Percentiles rank a stretch among this genome's conserved stretches.
These are phyloP conservation scores for Muntiacus reevesi DNA, from an alignment of 2,113 vertebrate genomes.

Conservation along the genomic window DNA sequence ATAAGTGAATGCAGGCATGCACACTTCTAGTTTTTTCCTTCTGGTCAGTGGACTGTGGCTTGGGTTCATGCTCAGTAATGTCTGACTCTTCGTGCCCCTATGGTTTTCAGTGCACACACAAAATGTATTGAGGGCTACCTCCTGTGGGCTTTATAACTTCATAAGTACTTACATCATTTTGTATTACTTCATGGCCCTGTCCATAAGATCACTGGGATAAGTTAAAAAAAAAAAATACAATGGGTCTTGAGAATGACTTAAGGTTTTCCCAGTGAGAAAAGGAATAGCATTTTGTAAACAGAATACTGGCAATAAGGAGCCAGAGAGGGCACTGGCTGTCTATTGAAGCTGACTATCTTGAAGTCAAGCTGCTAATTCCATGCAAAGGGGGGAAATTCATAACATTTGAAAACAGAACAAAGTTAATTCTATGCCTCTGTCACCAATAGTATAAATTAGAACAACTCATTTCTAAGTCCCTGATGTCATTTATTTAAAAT, in stretches of 20 bases:
- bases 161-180: background rate
- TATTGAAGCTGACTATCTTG: background rate
- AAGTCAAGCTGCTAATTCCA: background rate
- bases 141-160: background rate
- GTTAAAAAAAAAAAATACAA: background rate
- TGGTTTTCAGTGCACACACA: background rate
- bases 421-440: background rate
- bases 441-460: background rate
- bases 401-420: background rate
- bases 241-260: background rate
- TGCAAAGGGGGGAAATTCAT: background rate
- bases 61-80: background rate
- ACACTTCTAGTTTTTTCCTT: background rate
- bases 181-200: background rate
- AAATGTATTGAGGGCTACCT: background rate
- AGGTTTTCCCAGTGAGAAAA: background rate
- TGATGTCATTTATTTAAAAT: background rate
- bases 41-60: background rate
- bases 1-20: background rate
- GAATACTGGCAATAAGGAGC: background rate
- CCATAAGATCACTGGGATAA: background rate
- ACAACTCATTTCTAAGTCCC: background rate
- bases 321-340: background rate
- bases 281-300: background rate
- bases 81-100: background rate